Evolutionary conservation across 2,113 vertebrate genomes (phyloP), one percentile per base, ranked within the genome.

Genomic region (Agapornis roseicollis): DNA sequence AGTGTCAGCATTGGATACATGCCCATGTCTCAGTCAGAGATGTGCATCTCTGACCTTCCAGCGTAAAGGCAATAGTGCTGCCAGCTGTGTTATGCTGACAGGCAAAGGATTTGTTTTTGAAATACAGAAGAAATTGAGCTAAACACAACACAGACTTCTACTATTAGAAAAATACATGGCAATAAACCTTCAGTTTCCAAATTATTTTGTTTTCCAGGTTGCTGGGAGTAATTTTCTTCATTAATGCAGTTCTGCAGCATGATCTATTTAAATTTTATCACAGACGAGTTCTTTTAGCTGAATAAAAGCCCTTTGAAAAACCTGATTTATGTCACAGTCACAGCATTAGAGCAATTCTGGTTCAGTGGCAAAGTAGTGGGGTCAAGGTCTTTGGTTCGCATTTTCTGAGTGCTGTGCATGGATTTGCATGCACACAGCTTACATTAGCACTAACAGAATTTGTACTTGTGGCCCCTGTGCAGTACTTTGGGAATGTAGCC

Each of bases 41-140:
- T 63, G 85, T 69, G 86, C 90, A 61, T 93, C 50, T 95, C 85
- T 94, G 95, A 95, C 94, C 91, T 95, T 94, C 89, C 33, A 91
- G 88, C 20, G 5, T 7, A 31, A 85, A 97, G 97, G 89, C 89
- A 88, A 39, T 70, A 73, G 88, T 49, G 66, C 85, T 93, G 90
- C 96, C 95, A 98, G 96, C 93, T 97, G 94, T 96, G 94, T 49
- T 92, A 3, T 47, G 85, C 95, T 96, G 93, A 95, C 82, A 89
- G 94, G 85, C 73, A 56, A 60, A 79, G 82, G 84, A 66, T 73
- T 96, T 77, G 60, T 13, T 94, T 96, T 93, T 91, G 76, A 55
- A 90, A 94, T 70, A 42, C 28, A 66, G 53, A 66, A 94, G 85
- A 96, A 96, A 94, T 83, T 68, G 60, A 95, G 71, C 44, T 60